phyloP scores from a whole-genome alignment of 2,113 vertebrate genomes.

The Phaethon lepturus region DNA sequence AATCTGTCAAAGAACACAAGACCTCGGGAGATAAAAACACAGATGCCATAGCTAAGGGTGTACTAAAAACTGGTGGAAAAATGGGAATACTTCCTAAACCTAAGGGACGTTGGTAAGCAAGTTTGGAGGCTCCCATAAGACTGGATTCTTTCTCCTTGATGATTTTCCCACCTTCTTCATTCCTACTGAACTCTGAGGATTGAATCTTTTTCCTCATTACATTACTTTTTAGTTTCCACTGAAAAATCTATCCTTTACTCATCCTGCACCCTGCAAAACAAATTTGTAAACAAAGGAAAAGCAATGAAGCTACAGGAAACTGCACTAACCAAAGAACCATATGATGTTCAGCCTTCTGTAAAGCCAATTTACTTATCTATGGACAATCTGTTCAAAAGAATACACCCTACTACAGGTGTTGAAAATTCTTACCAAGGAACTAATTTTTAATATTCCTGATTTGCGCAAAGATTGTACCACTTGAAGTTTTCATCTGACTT shows the following conservation, averaged over 20 bases:
- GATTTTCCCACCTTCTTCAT: not conserved
- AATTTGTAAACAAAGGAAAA: not conserved
- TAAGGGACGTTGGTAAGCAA: not conserved
- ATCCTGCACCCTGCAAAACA: not conserved
- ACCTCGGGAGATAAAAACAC: constrained; percentile 56
- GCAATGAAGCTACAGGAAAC: not conserved
- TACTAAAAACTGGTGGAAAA: constrained; percentile 49
- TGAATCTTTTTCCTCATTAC: not conserved
- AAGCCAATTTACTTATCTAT: not conserved
- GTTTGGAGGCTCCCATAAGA: not conserved
- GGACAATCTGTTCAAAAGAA: not conserved
- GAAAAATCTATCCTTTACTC: not conserved
- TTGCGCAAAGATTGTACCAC: not conserved
- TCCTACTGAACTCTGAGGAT: not conserved
- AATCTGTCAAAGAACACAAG: constrained; percentile 59
- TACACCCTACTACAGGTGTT: not conserved
- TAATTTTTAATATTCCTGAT: not conserved
- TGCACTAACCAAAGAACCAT: not conserved
- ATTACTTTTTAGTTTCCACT: not conserved
- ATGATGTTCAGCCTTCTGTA: not conserved
- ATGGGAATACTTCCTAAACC: constrained; percentile 16
- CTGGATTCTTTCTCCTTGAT: not conserved
- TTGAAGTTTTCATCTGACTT: not conserved
- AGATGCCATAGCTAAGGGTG: constrained; percentile 30
- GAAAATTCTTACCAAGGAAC: not conserved